Conservation (phyloP, 1,140 invertebrate species). For the Nephila pilipes region DNA sequence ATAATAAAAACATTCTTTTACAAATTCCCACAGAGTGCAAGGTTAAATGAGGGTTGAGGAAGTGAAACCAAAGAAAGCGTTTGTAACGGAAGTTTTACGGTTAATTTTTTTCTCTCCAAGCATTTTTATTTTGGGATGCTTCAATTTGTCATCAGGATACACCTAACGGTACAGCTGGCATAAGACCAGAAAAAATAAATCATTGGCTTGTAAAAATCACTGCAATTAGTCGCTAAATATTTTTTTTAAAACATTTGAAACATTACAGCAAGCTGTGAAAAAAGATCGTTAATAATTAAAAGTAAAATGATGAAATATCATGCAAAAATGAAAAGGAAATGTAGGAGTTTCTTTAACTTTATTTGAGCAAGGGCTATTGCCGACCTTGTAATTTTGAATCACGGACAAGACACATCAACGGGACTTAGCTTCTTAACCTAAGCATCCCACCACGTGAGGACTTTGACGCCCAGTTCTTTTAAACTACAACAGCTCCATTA, state of each 20-base stretch:
- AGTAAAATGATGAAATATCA: too few species aligned
- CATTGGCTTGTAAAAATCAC: neutral
- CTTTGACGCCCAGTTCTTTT: too few species aligned
- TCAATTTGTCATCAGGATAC: neutral
- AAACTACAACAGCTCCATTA: too few species aligned
- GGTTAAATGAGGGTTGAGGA: neutral
- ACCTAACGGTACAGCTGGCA: neutral
- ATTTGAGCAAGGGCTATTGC: too few species aligned
- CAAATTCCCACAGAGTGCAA: neutral
- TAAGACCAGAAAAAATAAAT: slow-evolving; percentile 4
- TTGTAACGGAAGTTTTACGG: neutral
- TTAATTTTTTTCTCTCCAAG: neutral
- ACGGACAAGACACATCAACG: too few species aligned
- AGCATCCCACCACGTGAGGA: too few species aligned
- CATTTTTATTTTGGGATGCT: neutral
- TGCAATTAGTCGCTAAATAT: neutral
- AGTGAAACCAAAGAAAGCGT: neutral
- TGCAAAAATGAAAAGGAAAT: too few species aligned
- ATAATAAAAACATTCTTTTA: neutral
- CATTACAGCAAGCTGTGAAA: too few species aligned
- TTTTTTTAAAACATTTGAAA: neutral
- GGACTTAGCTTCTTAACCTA: too few species aligned
- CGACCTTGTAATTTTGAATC: too few species aligned
- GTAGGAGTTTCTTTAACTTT: too few species aligned
- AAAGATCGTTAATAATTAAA: too few species aligned